Percentiles rank a stretch among this genome's conserved stretches.
These are phyloP conservation scores for Paratrypauchen microcephalus DNA, from an alignment of 2,797 vertebrate genomes.

Conservation along the genomic window DNA sequence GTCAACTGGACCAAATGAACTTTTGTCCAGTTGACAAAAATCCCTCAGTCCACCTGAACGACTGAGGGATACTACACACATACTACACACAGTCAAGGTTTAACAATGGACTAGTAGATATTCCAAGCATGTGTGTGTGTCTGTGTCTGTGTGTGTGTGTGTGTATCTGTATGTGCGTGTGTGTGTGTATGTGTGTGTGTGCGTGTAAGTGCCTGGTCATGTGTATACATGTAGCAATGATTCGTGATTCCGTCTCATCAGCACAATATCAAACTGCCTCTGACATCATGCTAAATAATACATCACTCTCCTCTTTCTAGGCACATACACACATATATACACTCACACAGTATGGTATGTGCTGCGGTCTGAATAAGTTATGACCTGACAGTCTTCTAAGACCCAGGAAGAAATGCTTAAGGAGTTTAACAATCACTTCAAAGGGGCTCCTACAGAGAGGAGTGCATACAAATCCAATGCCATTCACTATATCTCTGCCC, in stretches of 20 bases:
- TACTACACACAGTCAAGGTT: no score
- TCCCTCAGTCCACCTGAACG: no score
- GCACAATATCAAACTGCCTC: conserved; percentile 69
- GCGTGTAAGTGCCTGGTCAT: not conserved
- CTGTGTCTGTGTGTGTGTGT: not conserved
- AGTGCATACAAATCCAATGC: conserved; percentile 19
- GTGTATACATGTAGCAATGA: conserved; percentile 49
- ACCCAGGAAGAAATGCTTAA: conserved; percentile 51
- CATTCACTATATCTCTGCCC: conserved; percentile 23
- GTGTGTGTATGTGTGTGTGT: not conserved
- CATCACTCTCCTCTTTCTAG: conserved; percentile 53
- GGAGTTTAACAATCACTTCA: conserved; percentile 62
- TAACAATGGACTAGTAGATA: conserved; percentile 10
- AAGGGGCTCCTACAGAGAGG: conserved; percentile 40
- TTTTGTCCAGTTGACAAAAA: no score
- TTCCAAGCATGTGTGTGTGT: not conserved
- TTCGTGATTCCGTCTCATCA: conserved; percentile 70
- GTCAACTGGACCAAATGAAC: no score
- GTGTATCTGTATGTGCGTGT: conserved; percentile 6
- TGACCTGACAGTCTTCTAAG: conserved; percentile 62
- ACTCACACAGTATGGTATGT: conserved; percentile 44
- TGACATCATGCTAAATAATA: conserved; percentile 67
- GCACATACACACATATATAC: not conserved
- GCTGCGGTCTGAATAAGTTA: conserved; percentile 65
- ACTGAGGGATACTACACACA: no score